Evolutionary conservation across 2,888 invertebrate species (phyloP).

Genomic region (Thecophora atra): DNA sequence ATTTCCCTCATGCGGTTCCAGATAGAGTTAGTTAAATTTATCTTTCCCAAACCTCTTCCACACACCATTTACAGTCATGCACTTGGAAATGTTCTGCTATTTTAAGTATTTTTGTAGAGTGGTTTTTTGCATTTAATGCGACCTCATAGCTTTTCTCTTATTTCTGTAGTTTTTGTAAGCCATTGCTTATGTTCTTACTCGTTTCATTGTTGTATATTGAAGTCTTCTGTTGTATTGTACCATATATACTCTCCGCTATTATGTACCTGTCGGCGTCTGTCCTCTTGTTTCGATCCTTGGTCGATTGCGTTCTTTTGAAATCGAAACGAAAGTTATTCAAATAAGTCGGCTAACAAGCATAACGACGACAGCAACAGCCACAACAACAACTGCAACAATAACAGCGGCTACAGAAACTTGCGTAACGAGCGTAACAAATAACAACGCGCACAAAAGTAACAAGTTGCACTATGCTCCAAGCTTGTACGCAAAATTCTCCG

Average conservation of each 20-base stretch:
- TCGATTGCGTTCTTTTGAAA: conserved; percentile 25
- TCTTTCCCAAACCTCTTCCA: too few species aligned
- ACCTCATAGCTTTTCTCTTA: conserved; percentile 6
- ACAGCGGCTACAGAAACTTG: not conserved
- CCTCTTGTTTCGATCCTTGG: conserved; percentile 24
- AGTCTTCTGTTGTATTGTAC: conserved; percentile 28
- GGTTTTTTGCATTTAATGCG: too few species aligned
- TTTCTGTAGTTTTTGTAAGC: not conserved
- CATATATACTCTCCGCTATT: conserved; percentile 48
- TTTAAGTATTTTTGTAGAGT: not conserved
- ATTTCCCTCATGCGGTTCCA: too few species aligned
- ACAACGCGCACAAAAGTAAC: too few species aligned
- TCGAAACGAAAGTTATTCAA: conserved; percentile 24
- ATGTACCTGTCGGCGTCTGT: conserved; percentile 9
- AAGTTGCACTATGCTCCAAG: too few species aligned
- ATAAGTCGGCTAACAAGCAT: conserved; percentile 17
- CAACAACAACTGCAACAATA: not conserved
- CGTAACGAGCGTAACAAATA: too few species aligned
- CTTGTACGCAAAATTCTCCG: not conserved
- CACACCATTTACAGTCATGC: too few species aligned
- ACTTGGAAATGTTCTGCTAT: too few species aligned
- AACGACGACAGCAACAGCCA: conserved; percentile 43
- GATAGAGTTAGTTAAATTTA: too few species aligned
- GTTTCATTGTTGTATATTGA: too few species aligned
- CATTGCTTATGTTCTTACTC: conserved; percentile 30